Conservation (phyloP, 1,140 invertebrate species). For the Aricia agestis region DNA sequence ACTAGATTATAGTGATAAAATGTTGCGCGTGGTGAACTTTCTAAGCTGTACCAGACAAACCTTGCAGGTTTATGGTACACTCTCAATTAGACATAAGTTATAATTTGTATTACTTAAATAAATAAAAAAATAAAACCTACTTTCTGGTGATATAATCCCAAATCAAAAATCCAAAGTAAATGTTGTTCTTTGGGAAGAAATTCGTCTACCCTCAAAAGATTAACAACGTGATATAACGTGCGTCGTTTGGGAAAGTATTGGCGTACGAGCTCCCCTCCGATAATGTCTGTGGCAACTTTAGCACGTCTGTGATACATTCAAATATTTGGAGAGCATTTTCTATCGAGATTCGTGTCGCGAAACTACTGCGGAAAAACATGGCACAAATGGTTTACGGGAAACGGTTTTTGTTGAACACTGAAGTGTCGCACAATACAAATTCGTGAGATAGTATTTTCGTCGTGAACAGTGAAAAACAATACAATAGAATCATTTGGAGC, state of each 20-base stretch:
- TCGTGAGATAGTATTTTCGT: not conserved
- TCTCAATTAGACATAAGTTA: too few species aligned
- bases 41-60: too few species aligned
- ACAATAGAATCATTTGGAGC: not conserved
- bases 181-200: not conserved
- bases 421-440: not conserved
- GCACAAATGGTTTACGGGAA: not conserved
- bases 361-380: not conserved
- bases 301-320: constrained; percentile 8
- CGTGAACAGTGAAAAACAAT: not conserved
- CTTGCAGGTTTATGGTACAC: too few species aligned
- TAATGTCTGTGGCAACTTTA: constrained; percentile 10
- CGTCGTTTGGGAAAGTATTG: constrained; percentile 1
- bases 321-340: not conserved
- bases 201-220: not conserved
- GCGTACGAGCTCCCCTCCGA: not conserved
- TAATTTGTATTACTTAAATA: too few species aligned
- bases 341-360: not conserved
- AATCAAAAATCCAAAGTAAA: not conserved
- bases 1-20: too few species aligned
- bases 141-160: not conserved
- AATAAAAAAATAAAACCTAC: too few species aligned
- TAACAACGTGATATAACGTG: not conserved
- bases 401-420: not conserved
- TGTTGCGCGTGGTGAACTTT: too few species aligned